These are phyloP conservation scores for Myotis yumanensis DNA, from an alignment of 2,113 vertebrate genomes.

Conservation along the genomic window DNA sequence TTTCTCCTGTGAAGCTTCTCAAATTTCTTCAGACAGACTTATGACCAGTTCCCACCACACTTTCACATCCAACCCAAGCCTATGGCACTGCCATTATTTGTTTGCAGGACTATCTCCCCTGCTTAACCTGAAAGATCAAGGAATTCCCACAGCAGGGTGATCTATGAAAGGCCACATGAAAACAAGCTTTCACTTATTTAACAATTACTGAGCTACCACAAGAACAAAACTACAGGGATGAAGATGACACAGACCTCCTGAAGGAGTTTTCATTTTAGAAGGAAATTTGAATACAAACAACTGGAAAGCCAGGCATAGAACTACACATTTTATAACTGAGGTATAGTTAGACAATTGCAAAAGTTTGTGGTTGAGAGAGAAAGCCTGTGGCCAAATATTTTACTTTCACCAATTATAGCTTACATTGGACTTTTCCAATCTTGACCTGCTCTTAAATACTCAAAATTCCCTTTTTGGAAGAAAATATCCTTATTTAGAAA, in stretches of 20 bases:
- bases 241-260: background rate
- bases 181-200: background rate
- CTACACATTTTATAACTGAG: background rate
- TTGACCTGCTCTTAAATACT: background rate
- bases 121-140: background rate
- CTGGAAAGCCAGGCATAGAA: background rate
- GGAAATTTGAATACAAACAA: background rate
- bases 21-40: background rate
- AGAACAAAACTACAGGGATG: background rate
- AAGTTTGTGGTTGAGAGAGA: background rate
- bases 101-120: background rate
- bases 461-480: background rate
- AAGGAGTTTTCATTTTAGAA: background rate
- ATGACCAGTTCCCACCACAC: background rate
- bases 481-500: slow-evolving; percentile 38
- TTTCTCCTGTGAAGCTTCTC: background rate
- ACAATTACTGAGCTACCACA: background rate
- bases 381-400: background rate
- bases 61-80: background rate
- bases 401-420: background rate
- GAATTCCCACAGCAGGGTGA: background rate
- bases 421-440: background rate
- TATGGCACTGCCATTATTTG: background rate
- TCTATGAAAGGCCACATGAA: background rate
- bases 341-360: background rate